Base-by-base conservation (phyloP, 35 echinoderm and acorn worm species). In the Heliocidaris tuberculata region DNA sequence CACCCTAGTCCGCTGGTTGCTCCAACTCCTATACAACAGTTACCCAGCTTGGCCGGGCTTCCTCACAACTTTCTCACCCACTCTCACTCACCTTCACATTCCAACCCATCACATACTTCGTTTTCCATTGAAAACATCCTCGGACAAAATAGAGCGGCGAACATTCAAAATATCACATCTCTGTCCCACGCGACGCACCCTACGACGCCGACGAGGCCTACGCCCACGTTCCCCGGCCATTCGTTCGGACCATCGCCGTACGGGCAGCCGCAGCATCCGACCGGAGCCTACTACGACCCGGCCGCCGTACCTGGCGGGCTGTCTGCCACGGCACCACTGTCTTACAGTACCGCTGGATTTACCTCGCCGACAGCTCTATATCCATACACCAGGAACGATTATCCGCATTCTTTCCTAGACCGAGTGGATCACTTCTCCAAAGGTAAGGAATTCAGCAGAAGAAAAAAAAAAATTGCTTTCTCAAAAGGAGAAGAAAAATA, bases 61-160 rank as follows among this genome's bases (percentile, higher is more conserved):
- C 91, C 31, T 59, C 91, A 93, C 50, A 93, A 93, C 48, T 48
- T 93, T 59, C 50, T 93, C 10, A 93, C 0, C 50, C 91, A 93
- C 50, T 93, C 91, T 48, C 89, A 91, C 32, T 93, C 91, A 49
- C 91, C 91, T 59, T 93, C 91, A 93, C 91, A 93, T 93, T 59
- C 91, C 91, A 49, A 93, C 27, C 29, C 91, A 6, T 50, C 91
- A 31, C 91, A 93, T 31, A 93, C 91, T 1, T 48, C 91, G 21
- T 93, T 93, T 93, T 93, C 91, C 21, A 93, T 93, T 93, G 91
- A 93, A 48, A 93, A 93, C 16, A 93, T 93, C 48, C 32, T 93
- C 16, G 91, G 91, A 93, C 91, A 93, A 31, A 93, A 21, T 31
- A 24, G 91, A 93, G 91, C 91, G 8, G 91, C 91, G 4, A 59